These are phyloP conservation scores for Solea senegalensis DNA, from an alignment of 2,113 vertebrate species.

Conservation along the genomic window DNA sequence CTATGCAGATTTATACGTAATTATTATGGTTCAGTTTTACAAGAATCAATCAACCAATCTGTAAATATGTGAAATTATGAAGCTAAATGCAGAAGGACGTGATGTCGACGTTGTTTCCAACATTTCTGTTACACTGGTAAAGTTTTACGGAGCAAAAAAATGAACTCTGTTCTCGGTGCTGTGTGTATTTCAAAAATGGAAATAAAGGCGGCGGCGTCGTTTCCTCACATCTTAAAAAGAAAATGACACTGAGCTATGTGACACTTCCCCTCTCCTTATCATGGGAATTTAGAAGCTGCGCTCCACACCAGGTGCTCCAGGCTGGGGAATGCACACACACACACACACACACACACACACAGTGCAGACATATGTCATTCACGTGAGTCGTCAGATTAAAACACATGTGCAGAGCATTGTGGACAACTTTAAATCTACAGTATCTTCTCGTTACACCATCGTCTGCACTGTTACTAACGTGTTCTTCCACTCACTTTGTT, in stretches of 20 bases:
- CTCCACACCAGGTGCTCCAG: conserved; percentile 66
- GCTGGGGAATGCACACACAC: conserved; percentile 25
- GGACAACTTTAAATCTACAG: neutral
- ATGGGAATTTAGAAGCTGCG: conserved; percentile 73
- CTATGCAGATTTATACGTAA: too few relatives aligned
- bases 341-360: neutral
- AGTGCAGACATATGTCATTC: conserved; percentile 22
- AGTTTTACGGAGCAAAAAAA: conserved; percentile 4
- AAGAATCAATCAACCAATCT: too few relatives aligned
- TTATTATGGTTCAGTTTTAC: too few relatives aligned
- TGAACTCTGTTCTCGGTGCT: conserved; percentile 32
- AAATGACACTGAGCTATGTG: conserved; percentile 78
- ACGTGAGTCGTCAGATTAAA: conserved; percentile 22
- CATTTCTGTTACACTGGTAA: neutral
- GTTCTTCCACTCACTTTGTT: conserved; percentile 23
- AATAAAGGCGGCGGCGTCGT: conserved; percentile 63
- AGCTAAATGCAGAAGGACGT: too few relatives aligned
- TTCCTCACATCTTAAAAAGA: conserved; percentile 80
- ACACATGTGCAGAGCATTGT: neutral
- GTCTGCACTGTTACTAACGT: neutral
- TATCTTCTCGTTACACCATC: neutral
- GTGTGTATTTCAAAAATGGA: conserved; percentile 68
- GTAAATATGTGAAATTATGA: too few relatives aligned
- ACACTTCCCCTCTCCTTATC: conserved; percentile 78
- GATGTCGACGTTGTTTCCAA: neutral